phyloP scores from a whole-genome alignment of 2,113 vertebrate genomes.

The Semnornis frantzii region DNA sequence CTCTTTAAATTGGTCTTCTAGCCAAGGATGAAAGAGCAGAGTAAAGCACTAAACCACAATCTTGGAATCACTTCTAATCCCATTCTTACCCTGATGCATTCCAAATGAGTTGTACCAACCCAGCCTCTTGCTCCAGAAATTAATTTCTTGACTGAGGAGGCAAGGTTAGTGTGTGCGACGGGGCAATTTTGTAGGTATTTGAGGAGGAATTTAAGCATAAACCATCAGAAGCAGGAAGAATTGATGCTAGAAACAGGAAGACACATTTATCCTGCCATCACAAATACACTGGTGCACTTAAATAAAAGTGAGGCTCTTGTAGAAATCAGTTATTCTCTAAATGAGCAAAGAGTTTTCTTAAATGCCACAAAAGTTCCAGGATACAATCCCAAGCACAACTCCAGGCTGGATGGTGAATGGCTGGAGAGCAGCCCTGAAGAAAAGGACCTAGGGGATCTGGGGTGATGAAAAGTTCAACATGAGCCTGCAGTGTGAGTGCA shows the following conservation, averaged over 20 bases:
- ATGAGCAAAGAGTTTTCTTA: not conserved
- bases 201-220: not conserved
- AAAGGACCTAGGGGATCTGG: no score
- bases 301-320: not conserved
- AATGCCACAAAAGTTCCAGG: not conserved
- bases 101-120: not conserved
- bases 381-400: not conserved
- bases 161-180: not conserved
- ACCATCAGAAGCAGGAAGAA: not conserved
- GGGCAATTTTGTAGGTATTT: not conserved
- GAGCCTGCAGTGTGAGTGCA: no score
- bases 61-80: not conserved
- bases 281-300: not conserved
- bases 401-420: no score
- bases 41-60: not conserved
- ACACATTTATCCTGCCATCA: not conserved
- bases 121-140: not conserved
- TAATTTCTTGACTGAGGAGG: not conserved
- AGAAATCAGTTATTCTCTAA: not conserved
- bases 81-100: not conserved
- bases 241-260: not conserved
- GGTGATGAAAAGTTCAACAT: no score
- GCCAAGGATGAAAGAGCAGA: not conserved
- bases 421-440: no score
- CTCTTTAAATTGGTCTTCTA: not conserved